A percentile compares a stretch with the other conserved stretches of the same genome.
Conservation (phyloP, 2,113 vertebrate genomes). For the Promerops cafer region DNA sequence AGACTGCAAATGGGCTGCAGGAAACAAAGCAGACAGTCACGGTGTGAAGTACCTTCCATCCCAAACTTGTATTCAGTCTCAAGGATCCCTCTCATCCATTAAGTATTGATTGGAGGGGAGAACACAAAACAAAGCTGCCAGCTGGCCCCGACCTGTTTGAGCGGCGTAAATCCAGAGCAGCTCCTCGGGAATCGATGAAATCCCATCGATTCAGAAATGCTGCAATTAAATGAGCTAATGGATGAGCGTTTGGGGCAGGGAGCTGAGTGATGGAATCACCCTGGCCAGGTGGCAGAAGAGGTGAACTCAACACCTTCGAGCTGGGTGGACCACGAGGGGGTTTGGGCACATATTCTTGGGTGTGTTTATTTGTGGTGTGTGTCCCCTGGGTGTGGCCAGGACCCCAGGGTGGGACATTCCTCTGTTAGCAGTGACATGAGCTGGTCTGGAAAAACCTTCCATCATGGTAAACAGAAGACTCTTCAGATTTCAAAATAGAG, state of each 20-base stretch:
- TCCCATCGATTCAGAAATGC: background rate
- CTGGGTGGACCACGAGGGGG: background rate
- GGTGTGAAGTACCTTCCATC: background rate
- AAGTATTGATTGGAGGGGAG: background rate
- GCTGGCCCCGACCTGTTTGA: background rate
- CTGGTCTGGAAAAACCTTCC: background rate
- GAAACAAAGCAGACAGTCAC: background rate
- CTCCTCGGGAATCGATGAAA: background rate
- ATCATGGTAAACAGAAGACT: fast-evolving
- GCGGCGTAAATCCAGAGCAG: background rate
- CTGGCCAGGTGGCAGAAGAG: background rate
- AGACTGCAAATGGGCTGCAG: background rate
- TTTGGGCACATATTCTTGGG: background rate
- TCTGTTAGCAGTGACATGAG: background rate
- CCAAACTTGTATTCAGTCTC: background rate
- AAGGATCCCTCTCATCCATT: background rate
- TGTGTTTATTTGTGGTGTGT: background rate
- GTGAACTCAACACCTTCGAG: fast-evolving
- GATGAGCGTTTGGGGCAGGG: background rate
- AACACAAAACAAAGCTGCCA: background rate
- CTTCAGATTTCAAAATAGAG: background rate
- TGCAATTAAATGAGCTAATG: background rate
- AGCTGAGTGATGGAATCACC: background rate
- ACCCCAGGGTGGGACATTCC: background rate
- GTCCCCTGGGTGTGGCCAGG: background rate